Base-by-base conservation (phyloP, 2,797 vertebrate genomes). In the Lepilemur septentrionalis region DNA sequence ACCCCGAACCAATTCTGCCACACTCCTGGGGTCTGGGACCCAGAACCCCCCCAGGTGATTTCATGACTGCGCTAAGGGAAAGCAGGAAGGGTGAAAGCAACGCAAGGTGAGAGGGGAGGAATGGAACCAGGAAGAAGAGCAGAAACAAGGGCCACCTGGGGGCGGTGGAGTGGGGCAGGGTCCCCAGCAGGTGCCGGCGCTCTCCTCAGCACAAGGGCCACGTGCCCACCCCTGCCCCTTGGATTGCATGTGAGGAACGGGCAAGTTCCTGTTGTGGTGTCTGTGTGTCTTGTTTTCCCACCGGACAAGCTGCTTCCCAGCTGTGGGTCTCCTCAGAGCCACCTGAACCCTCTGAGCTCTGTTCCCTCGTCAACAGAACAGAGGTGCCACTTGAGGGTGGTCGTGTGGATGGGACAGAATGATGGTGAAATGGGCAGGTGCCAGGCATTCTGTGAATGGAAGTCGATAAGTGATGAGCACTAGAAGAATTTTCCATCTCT, bases 161-260 rank as follows among this genome's bases (percentile, higher is more conserved):
- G 20, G 4, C 4, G 35, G 20, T 23, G 25, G 48, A 57, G 22
- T 18, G 3, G 1, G 35, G 2, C 0, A 4, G 25, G 30, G 1
- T 32, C 9, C 13, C 52, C 30, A 52, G 32, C 41, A 28, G 4
- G 7, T 20, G 38, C 52, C 75, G 2, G 50, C 1, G 9, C 57
- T 41, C 50, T 41, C 23, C n/a, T 48, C 89, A 3, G 6, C 28
- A 28, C 35, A 69, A 89, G 48, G 50, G 22, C 6, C 14, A 8
- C 14, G 0, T 28, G 48, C 50, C 46, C 0, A 2, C 14, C n/a
- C 32, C 80, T 22, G 35, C 3, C 18, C 55, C 7, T 8, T 28
- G 65, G n/a, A 14, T 5, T 32, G 25, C 13, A 22, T 0, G 4
- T 15, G 61, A 67, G 28, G 57, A 7, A 4, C 22, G 6, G 46